A percentile compares a stretch with the other conserved stretches of the same genome.
phyloP scores from a whole-genome alignment of 2,113 vertebrate species.

The Cacatua alba region DNA sequence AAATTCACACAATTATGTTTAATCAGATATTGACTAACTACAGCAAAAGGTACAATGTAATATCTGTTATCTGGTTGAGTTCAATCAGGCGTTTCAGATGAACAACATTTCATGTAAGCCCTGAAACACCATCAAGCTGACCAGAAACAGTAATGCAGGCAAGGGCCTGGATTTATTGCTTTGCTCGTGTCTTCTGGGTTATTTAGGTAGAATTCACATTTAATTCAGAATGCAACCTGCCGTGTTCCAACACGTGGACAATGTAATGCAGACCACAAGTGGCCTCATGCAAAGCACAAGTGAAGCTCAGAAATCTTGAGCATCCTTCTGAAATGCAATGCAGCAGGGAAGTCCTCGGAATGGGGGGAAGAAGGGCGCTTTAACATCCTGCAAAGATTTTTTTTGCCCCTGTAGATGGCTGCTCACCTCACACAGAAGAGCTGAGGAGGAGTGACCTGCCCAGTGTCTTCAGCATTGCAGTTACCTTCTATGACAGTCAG shows the following conservation, averaged over 20 bases:
- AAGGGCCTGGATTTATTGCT: neutral
- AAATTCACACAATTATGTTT: conserved; percentile 63
- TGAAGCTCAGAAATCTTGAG: neutral
- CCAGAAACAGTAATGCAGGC: neutral
- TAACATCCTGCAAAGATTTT: accelerated
- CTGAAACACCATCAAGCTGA: neutral
- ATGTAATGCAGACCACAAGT: neutral
- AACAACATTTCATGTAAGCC: neutral
- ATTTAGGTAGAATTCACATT: neutral
- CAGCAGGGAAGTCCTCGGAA: accelerated
- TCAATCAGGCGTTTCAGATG: neutral
- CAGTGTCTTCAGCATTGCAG: conserved; percentile 46
- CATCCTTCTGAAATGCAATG: neutral
- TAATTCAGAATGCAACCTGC: neutral
- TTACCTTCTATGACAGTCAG: neutral
- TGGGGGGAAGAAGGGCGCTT: no score
- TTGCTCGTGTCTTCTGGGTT: neutral
- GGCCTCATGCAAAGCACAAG: neutral
- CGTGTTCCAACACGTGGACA: neutral
- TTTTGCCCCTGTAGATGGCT: neutral
- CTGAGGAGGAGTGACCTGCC: conserved; percentile 6
- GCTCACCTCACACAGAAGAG: conserved; percentile 59
- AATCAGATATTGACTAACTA: conserved; percentile 55
- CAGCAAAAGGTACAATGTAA: neutral
- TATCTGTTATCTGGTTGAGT: conserved; percentile 20